Evolutionary conservation across 2,888 invertebrate genomes (phyloP).

Genomic region (Drosophila buzzatii): DNA sequence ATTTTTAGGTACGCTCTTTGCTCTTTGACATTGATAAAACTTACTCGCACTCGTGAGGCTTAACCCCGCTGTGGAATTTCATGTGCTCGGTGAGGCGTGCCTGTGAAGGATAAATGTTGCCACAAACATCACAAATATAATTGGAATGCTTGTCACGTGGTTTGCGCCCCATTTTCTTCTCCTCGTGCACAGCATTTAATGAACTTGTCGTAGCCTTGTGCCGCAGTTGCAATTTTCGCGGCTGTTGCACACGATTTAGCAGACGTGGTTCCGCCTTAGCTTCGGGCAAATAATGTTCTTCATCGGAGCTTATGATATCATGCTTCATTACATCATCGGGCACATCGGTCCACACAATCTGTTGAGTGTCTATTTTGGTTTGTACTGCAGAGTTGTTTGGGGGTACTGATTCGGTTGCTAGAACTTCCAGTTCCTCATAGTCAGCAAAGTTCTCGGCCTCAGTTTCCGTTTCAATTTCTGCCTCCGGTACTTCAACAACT

Average conservation of each 20-base stretch:
- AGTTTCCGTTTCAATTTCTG: conserved; percentile 54
- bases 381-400: not conserved
- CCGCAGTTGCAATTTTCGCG: conserved; percentile 41
- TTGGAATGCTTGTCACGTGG: conserved; percentile 70
- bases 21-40: conserved; percentile 17
- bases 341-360: conserved; percentile 21
- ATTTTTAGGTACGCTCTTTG: too few relatives aligned
- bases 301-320: conserved; percentile 55
- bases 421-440: conserved; percentile 59
- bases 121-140: conserved; percentile 84
- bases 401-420: conserved; percentile 34
- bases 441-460: conserved; percentile 63
- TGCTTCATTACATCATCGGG: conserved; percentile 32
- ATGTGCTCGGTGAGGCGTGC: conserved; percentile 84
- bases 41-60: conserved; percentile 85
- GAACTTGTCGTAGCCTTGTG: conserved; percentile 7
- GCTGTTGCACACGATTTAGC: conserved; percentile 31
- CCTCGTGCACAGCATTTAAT: conserved; percentile 10
- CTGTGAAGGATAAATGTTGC: conserved; percentile 83
- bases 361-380: conserved; percentile 4
- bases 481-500: conserved; percentile 42
- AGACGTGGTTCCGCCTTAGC: conserved; percentile 34
- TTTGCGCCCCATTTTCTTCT: conserved; percentile 64
- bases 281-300: conserved; percentile 40
- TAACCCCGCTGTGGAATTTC: conserved; percentile 83